A percentile compares a stretch with the other conserved stretches of the same genome.
Evolutionary conservation across 1,140 invertebrate species (phyloP).

Genomic region (Pseudomyrmex pallidus): DNA sequence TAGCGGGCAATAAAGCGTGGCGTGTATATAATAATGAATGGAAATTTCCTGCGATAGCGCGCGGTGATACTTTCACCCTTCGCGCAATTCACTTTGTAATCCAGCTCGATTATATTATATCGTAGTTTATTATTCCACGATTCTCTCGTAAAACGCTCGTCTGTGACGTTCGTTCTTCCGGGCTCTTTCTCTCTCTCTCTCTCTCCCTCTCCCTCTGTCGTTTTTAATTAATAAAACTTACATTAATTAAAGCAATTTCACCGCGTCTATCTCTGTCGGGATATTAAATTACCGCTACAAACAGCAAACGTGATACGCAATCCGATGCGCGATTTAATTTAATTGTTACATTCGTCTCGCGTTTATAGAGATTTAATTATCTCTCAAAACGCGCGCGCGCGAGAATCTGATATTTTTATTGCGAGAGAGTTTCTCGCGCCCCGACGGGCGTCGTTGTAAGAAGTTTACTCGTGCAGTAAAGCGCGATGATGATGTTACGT

Average conservation of each 20-base stretch:
- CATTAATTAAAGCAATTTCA: conserved; percentile 39
- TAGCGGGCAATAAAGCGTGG: not conserved
- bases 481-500: too few relatives aligned
- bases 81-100: conserved; percentile 20
- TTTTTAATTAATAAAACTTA: conserved; percentile 44
- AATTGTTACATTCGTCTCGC: conserved; percentile 1
- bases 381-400: not conserved
- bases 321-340: conserved; percentile 23
- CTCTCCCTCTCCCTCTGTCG: not conserved
- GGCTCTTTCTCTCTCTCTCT: too few relatives aligned
- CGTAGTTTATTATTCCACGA: conserved; percentile 29
- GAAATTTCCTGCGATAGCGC: conserved; percentile 15
- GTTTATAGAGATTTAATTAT: conserved; percentile 18
- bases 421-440: too few relatives aligned
- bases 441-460: not conserved
- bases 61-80: not conserved
- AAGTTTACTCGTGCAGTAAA: not conserved
- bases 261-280: not conserved
- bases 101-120: conserved; percentile 32
- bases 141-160: not conserved
- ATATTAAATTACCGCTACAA: conserved; percentile 30
- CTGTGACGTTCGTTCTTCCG: not conserved
- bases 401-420: conserved; percentile 5
- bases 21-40: conserved; percentile 27
- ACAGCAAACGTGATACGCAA: conserved; percentile 2